Conservation (phyloP, 1,140 invertebrate species). For the Dreissena rostriformis region DNA sequence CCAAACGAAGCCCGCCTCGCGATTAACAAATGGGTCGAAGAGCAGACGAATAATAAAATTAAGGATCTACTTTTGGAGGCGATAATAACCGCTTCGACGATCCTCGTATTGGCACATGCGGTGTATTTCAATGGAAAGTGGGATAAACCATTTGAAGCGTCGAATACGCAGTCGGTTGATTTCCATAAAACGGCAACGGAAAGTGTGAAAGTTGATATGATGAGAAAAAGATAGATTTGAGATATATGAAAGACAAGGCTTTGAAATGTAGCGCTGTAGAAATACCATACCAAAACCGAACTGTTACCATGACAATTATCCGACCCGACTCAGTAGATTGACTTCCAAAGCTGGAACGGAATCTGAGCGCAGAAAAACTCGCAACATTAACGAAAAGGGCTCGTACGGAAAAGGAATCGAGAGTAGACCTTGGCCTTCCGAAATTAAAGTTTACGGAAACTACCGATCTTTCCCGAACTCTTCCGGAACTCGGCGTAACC, state of each 20-base stretch:
- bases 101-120: constrained; percentile 87
- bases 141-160: constrained; percentile 86
- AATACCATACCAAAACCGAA: constrained; percentile 87
- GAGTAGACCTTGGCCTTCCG: constrained; percentile 82
- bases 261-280: constrained; percentile 88
- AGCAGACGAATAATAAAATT: constrained; percentile 86
- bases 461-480: constrained; percentile 82
- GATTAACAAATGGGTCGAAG: no score
- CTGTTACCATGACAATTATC: constrained; percentile 87
- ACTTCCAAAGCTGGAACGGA: constrained; percentile 81
- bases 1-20: constrained; percentile 65
- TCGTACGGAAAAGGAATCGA: not conserved
- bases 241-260: constrained; percentile 53
- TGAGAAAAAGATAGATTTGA: constrained; percentile 42
- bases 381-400: constrained; percentile 51
- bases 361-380: constrained; percentile 82
- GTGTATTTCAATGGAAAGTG: constrained; percentile 90
- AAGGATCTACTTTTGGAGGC: no score
- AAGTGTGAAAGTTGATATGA: constrained; percentile 81
- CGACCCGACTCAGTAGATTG: constrained; percentile 83
- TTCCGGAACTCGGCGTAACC: constrained; percentile 82
- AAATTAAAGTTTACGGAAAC: constrained; percentile 86
- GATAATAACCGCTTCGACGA: constrained; percentile 82
- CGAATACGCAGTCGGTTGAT: constrained; percentile 81
- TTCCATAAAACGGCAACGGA: constrained; percentile 36